These are phyloP conservation scores for Labroides dimidiatus DNA, from an alignment of 2,797 vertebrate species.

Conservation along the genomic window DNA sequence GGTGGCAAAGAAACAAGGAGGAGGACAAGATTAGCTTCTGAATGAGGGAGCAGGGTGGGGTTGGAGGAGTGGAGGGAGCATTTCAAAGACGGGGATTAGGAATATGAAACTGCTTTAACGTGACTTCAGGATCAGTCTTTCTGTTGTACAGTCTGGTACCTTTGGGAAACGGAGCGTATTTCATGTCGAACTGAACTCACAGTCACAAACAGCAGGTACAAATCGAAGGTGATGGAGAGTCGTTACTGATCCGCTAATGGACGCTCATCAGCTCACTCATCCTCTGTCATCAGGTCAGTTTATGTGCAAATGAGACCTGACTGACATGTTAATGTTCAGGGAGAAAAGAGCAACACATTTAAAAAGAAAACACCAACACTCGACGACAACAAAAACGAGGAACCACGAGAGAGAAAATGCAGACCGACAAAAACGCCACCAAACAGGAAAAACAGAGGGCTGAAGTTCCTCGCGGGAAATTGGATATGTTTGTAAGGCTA, in stretches of 20 bases:
- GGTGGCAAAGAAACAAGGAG: conserved; percentile 53
- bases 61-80: neutral
- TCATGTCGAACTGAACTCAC: too few relatives aligned
- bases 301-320: conserved; percentile 21
- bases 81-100: conserved; percentile 6
- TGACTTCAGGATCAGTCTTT: neutral
- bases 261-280: conserved; percentile 13
- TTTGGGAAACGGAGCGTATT: too few relatives aligned
- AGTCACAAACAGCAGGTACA: neutral
- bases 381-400: too few relatives aligned
- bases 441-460: neutral
- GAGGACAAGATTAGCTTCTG: conserved; percentile 59
- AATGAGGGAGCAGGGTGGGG: conserved; percentile 36
- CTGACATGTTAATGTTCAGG: conserved; percentile 28
- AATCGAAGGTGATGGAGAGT: conserved; percentile 5
- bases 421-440: too few relatives aligned
- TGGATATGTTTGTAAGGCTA: neutral
- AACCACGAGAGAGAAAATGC: too few relatives aligned
- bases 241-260: conserved; percentile 14
- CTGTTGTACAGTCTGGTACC: too few relatives aligned
- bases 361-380: too few relatives aligned
- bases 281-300: conserved; percentile 20
- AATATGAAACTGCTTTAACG: neutral
- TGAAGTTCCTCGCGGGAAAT: neutral
- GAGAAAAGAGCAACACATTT: too few relatives aligned